Base-by-base conservation (phyloP, 2,888 invertebrate genomes). In the Eristalis tenax region DNA sequence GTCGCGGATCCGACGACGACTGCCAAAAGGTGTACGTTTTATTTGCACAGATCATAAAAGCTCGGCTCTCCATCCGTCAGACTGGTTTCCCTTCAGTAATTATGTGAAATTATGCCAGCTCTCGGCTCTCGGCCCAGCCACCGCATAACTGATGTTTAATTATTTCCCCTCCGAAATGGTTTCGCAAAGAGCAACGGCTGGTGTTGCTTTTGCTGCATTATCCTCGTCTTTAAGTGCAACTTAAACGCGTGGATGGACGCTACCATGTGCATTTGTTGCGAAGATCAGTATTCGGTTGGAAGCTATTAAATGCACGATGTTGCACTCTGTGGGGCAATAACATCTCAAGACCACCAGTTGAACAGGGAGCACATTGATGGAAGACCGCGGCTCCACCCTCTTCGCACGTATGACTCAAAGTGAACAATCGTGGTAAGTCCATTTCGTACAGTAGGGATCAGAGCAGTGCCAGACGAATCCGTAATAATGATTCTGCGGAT, bases 401-500 rank as follows among this genome's bases (percentile, higher is more conserved):
- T 3, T 4, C 13, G 13, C n/a, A 50, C n/a, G 43, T n/a, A 50
- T 4, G 18, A 35, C 68, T 66, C 26, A 38, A 75, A 78, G 61
- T 68, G 66, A 68, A 73, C 66, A 73, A 81, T 73, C 65, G 71
- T 76, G 73, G 69, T 56, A 38, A 66, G 66, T 61, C 35, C 77
- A 81, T 85, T 77, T 73, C 59, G 73, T 76, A 81, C 50, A 70
- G 43, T 71, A 56, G 80, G 59, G 59, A 59, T 59, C 26, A 59
- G 13, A 26, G 26, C 59, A 26, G 64, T 26, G 59, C 56, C 50
- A 76, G 40, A 73, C 68, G 73, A 70, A 78, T 71, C 68, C 68
- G 71, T 83, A 83, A 69, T 87, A 87, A 87, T 80, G 87, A 80
- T 83, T 87, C 75, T 83, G 79, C 73, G 64, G 73, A 85, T 80